Percentiles rank a stretch among this genome's conserved stretches.
Conservation (phyloP, 2,888 invertebrate species). For the Marasmarcha lunaedactyla region DNA sequence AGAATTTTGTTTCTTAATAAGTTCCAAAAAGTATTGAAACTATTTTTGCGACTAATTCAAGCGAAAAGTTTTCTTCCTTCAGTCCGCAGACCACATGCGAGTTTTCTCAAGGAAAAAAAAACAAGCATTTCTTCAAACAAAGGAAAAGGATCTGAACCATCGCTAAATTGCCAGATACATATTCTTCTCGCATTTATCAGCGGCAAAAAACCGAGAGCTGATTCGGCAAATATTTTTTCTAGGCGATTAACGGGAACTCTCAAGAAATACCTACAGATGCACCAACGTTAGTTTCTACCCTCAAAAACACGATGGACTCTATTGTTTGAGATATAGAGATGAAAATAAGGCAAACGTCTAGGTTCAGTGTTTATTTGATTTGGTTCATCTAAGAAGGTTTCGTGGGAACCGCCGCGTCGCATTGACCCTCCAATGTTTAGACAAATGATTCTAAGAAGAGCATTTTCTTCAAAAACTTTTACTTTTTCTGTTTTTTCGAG, state of each 20-base stretch:
- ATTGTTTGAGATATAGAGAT: no score
- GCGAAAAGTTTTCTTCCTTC: slow-evolving; percentile 3
- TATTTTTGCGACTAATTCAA: neutral
- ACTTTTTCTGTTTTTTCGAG: slow-evolving; percentile 21
- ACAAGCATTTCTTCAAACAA: slow-evolving; percentile 27
- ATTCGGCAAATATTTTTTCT: slow-evolving; percentile 66
- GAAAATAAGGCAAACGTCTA: neutral
- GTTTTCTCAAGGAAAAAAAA: slow-evolving; percentile 23
- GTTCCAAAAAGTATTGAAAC: no score
- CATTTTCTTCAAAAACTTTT: slow-evolving; percentile 48
- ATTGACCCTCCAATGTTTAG: slow-evolving; percentile 59
- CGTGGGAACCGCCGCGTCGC: slow-evolving; percentile 60
- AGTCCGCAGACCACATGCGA: slow-evolving; percentile 19
- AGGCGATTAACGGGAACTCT: slow-evolving; percentile 60
- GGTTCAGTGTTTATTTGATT: slow-evolving; percentile 14
- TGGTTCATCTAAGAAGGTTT: slow-evolving; percentile 28
- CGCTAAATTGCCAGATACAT: slow-evolving; percentile 48
- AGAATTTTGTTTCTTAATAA: no score
- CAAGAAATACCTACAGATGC: slow-evolving; percentile 47
- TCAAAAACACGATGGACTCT: neutral
- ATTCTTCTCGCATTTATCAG: slow-evolving; percentile 57
- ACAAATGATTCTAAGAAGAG: slow-evolving; percentile 54
- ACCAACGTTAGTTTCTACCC: slow-evolving; percentile 19
- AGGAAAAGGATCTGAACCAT: slow-evolving; percentile 41
- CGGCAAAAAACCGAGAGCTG: slow-evolving; percentile 46